Conservation (phyloP, 2,888 invertebrate genomes). For the Kuschelorhynchus macadamiae region DNA sequence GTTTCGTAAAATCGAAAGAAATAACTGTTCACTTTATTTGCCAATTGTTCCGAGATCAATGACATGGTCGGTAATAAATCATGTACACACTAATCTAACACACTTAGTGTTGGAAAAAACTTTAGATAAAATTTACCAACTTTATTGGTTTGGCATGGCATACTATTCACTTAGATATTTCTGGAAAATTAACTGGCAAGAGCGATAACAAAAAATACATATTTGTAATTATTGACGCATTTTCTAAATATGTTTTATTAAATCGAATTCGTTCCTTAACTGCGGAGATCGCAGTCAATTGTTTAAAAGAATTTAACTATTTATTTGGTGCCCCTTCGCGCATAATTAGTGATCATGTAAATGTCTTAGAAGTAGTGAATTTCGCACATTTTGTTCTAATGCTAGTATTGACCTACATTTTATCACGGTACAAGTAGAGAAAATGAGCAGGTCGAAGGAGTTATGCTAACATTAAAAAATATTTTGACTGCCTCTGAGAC, state of each 20-base stretch:
- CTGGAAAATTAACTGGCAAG: constrained; percentile 50
- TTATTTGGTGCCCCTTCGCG: background rate
- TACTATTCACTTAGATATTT: constrained; percentile 54
- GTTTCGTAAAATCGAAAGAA: no score
- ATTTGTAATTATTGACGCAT: constrained; percentile 24
- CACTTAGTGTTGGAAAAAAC: constrained; percentile 54
- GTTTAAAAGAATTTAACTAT: background rate
- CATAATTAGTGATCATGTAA: background rate
- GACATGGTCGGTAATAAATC: constrained; percentile 58
- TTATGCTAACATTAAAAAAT: constrained; percentile 30
- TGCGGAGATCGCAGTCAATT: background rate
- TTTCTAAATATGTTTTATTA: constrained; percentile 20
- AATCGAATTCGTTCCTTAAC: background rate
- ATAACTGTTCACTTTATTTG: no score
- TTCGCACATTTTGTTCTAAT: background rate
- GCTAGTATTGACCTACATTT: constrained; percentile 21
- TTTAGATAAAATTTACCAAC: constrained; percentile 51
- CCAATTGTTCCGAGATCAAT: constrained; percentile 50
- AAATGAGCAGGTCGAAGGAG: constrained; percentile 28
- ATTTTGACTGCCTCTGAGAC: constrained; percentile 15
- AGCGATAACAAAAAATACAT: constrained; percentile 38
- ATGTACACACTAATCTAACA: constrained; percentile 52
- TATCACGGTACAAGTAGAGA: constrained; percentile 17
- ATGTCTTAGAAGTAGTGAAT: background rate
- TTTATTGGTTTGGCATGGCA: constrained; percentile 62